Conservation (phyloP, 2,888 invertebrate genomes). For the Tetanocera ferruginea region DNA sequence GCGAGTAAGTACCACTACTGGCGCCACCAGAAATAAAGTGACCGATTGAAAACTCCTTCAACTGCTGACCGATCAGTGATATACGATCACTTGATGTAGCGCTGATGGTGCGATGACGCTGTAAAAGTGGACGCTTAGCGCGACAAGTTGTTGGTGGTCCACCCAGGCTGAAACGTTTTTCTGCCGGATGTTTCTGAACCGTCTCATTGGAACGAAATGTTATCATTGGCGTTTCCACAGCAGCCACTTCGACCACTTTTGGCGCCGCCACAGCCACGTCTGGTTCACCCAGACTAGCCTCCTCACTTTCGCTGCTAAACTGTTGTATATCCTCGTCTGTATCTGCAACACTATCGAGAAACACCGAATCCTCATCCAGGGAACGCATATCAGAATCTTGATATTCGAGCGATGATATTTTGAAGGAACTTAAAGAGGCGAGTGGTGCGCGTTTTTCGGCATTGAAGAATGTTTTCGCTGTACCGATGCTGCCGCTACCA, state of each 20-base stretch:
- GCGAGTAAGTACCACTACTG: slow-evolving; percentile 47
- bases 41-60: slow-evolving; percentile 54
- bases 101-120: slow-evolving; percentile 66
- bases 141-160: slow-evolving; percentile 50
- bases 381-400: slow-evolving; percentile 81
- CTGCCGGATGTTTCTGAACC: slow-evolving; percentile 41
- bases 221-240: slow-evolving; percentile 2
- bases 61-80: slow-evolving; percentile 57
- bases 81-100: slow-evolving; percentile 61
- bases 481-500: slow-evolving; percentile 61
- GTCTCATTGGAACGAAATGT: neutral
- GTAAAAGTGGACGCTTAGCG: slow-evolving; percentile 59
- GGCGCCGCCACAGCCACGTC: slow-evolving; percentile 45
- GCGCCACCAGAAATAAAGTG: neutral
- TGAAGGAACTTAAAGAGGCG: slow-evolving; percentile 85
- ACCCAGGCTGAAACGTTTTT: slow-evolving; percentile 59
- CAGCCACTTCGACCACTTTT: slow-evolving; percentile 37
- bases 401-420: slow-evolving; percentile 77
- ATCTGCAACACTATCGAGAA: slow-evolving; percentile 79
- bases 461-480: slow-evolving; percentile 65
- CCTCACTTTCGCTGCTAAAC: slow-evolving; percentile 86
- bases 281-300: slow-evolving; percentile 63
- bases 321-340: slow-evolving; percentile 89
- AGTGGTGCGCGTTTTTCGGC: slow-evolving; percentile 77
- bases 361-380: slow-evolving; percentile 87